Conservation (phyloP, 2,113 vertebrate species). For the Rhodinocichla rosea region DNA sequence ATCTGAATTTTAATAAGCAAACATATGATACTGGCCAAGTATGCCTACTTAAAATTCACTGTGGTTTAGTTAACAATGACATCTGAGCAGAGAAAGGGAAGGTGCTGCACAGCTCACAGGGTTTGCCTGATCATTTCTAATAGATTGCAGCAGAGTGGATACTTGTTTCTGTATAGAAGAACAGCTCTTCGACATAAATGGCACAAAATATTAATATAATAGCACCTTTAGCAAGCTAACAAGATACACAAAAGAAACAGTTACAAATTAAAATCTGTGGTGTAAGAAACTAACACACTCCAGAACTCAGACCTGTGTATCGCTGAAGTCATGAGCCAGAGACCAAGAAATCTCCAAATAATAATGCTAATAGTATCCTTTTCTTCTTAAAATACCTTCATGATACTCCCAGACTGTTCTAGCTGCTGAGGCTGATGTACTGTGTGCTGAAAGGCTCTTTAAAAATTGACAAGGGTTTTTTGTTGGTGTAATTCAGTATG, state of each 20-base stretch:
- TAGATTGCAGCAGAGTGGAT: neutral
- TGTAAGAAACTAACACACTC: neutral
- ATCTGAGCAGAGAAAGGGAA: neutral
- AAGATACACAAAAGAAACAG: neutral
- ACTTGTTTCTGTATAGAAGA: neutral
- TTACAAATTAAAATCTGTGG: neutral
- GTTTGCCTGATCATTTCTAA: neutral
- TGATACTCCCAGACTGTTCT: neutral
- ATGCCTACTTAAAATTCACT: conserved; percentile 34
- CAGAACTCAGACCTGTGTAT: neutral
- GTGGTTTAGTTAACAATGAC: neutral
- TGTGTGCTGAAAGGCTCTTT: neutral
- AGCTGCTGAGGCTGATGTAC: neutral
- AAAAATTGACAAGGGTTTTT: neutral
- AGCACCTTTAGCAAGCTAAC: neutral
- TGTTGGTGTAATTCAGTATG: neutral
- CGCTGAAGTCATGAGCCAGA: neutral
- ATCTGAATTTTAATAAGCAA: conserved; percentile 39
- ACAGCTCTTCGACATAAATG: neutral
- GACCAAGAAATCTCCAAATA: neutral
- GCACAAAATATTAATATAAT: neutral
- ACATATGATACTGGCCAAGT: neutral
- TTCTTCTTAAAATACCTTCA: neutral
- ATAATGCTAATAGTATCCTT: neutral
- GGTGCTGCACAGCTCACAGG: neutral